Base-by-base conservation (phyloP, 2,797 vertebrate genomes). In the Galaxias olidus region DNA sequence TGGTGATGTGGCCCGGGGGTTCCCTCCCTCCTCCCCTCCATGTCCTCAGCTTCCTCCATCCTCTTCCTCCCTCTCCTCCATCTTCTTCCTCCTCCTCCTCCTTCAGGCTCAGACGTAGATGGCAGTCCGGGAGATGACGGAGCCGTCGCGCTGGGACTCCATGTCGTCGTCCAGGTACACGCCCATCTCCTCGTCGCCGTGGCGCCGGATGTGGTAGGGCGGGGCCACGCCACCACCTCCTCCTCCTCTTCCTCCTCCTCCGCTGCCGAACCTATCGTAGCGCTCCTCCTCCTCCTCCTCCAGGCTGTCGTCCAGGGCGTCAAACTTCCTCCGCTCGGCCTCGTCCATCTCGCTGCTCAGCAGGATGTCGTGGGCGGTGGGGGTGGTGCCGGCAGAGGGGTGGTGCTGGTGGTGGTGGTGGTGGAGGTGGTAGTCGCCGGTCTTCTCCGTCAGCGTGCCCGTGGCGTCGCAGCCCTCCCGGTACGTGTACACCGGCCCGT, bases 91-190 rank as follows among this genome's bases (percentile, higher is more conserved):
- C 19, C 55, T 15, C 19, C 1, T 13, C 30, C 52, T 43, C 45
- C 7, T 10, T 1, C 15, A 0, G n/a, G 12, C 60, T 89, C 75
- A 95, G 76, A 96, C 95, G 1, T 94, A 96, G 69, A 96, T 95
- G 1, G 94, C 94, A 72, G 92, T 92, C 83, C 93, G 90, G 54
- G 94, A 96, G 72, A 96, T 95, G 76, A 96, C 91, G 0, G 95
- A 96, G 46, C 95, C 95, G 0, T 96, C 95, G 62, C 93, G 86
- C 75, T 95, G 95, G 8, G 95, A 96, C 84, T 96, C 95, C 95
- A 96, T 95, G 86, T 95, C 94, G 9, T 92, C 90, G 0, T 91
- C 90, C 0, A 93, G 85, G 73, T 92, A 91, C 51, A 73, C 81
- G 8, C 78, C 78, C 65, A 81, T 69, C 19, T 87, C 83, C 0